phyloP scores from a whole-genome alignment of 2,113 vertebrate genomes.

The Oryzias melastigma region DNA sequence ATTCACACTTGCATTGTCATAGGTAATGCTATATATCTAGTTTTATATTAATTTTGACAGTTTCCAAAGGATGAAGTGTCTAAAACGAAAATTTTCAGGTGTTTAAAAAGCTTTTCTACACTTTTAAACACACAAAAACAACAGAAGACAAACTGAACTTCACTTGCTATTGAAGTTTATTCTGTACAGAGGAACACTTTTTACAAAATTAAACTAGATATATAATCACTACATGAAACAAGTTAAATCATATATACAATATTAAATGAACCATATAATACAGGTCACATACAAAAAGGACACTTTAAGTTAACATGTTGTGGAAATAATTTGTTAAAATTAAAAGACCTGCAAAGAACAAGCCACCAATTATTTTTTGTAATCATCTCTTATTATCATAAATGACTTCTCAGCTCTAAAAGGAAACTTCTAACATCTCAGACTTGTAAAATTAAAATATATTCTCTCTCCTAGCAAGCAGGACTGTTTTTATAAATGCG shows the following conservation, averaged over 20 bases:
- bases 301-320: conserved; percentile 88
- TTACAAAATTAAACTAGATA: conserved; percentile 99
- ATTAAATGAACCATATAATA: conserved; percentile 93
- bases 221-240: conserved; percentile 95
- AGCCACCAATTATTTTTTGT: conserved; percentile 77
- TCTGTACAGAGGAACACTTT: conserved; percentile 98
- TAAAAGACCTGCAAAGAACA: conserved; percentile 77
- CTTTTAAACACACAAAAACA: conserved; percentile 32
- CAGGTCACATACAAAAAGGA: conserved; percentile 95
- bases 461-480: conserved; percentile 66
- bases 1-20: no score
- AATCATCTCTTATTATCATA: conserved; percentile 43
- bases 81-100: no score
- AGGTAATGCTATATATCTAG: no score
- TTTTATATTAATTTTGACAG: no score
- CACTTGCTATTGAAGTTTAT: conserved; percentile 79
- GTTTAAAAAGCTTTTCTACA: no score
- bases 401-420: conserved; percentile 81
- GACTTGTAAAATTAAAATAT: conserved; percentile 59
- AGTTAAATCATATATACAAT: conserved; percentile 99
- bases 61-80: no score
- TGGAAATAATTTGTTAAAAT: conserved; percentile 79
- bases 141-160: conserved; percentile 69
- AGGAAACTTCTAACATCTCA: conserved; percentile 63
- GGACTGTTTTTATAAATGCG: conserved; percentile 56